Evolutionary conservation across 2,797 vertebrate genomes (phyloP), one percentile per base, ranked within the genome.

Genomic region (Sparus aurata): DNA sequence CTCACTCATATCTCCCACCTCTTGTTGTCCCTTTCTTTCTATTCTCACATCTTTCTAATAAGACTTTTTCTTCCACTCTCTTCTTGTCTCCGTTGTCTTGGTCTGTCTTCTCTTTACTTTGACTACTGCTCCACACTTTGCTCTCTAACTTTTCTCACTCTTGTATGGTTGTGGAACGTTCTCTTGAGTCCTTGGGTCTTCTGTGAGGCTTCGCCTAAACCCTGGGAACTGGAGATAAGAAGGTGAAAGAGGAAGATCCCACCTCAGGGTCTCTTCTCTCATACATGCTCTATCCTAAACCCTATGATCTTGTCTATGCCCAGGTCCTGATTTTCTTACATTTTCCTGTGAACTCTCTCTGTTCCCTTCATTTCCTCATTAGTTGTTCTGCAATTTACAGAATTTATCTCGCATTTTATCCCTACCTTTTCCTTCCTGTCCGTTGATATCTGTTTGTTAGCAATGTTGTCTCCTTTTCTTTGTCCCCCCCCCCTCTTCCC

Each of bases 201-300:
- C 60, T 64, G n/a, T 74, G 65, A 74, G 59, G 53, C 85, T 78
- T 57, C 50, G 57, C 22, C 72, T 87, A 77, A 85, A 89, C 77
- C 83, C 84, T 83, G 77, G 61, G 84, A 87, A 77, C 69, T 75
- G 77, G 65, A 77, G 86, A 86, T 88, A 83, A 87, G 66, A 75
- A 73, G 79, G 65, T 80, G 75, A 73, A 76, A 73, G 69, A 75
- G 77, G 72, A 45, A 73, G 75, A 89, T 81, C 76, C 66, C 57
- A 75, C 88, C 84, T 89, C 76, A 2, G 87, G 86, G 71, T 85
- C 60, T 87, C 74, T 59, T 67, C 76, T 82, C 69, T 73, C 78
- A 38, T 38, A 55, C 50, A 75, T 13, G 2, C 72, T 82, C 62
- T 53, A 10, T 77, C 73, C 50, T 72, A 85, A 87, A 83, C 75